Percentiles rank a stretch among this genome's conserved stretches.
Conservation (phyloP, 1,140 invertebrate species). For the Asobara japonica region DNA sequence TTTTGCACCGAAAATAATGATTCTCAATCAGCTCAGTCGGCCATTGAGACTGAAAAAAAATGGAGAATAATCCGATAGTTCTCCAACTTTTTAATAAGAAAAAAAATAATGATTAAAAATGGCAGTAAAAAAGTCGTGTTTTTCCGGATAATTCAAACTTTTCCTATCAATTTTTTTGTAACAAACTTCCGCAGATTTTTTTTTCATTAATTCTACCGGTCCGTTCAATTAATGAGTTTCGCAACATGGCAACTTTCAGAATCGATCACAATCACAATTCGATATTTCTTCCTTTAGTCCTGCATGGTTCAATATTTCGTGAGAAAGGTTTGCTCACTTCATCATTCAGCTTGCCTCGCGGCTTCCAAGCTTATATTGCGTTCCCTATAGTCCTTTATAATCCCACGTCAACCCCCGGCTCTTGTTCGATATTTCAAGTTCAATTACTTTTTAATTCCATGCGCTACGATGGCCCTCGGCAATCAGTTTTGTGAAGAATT, state of each 20-base stretch:
- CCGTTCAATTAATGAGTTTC: neutral
- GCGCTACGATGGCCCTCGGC: too few relatives aligned
- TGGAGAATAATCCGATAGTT: neutral
- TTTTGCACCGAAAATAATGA: too few relatives aligned
- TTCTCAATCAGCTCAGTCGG: too few relatives aligned
- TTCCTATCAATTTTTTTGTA: conserved; percentile 1
- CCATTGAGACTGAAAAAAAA: too few relatives aligned
- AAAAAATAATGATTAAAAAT: neutral
- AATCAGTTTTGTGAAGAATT: too few relatives aligned
- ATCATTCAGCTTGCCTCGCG: neutral
- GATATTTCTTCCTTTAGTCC: neutral
- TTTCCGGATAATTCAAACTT: neutral
- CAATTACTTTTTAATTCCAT: neutral
- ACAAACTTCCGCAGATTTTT: too few relatives aligned
- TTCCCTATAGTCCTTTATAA: neutral
- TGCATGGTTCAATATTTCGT: neutral
- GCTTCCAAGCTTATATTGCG: neutral
- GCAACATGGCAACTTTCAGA: too few relatives aligned
- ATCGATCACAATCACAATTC: too few relatives aligned
- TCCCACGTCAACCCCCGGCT: neutral
- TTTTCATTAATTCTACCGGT: neutral
- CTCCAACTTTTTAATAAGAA: neutral
- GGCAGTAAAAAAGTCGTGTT: neutral
- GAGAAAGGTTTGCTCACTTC: neutral
- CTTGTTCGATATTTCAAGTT: neutral